Base-by-base conservation (phyloP, 2,888 invertebrate genomes). In the Polydrusus tereticollis region DNA sequence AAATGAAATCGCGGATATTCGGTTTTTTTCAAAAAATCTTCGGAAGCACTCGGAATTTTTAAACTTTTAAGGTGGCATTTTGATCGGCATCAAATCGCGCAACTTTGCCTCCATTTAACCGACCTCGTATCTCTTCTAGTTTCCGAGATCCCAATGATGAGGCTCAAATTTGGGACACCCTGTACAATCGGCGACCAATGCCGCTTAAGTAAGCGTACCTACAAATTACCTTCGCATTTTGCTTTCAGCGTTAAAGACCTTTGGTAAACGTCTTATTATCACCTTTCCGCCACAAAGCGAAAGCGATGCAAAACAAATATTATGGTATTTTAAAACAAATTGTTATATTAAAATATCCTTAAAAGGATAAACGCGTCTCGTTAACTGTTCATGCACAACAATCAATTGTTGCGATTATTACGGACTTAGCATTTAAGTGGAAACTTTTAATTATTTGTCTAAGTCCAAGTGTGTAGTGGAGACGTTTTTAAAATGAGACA, bases 331-430 rank as follows among this genome's bases (percentile, higher is more conserved):
- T 45, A 62, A 41, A 45, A 63, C 47, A 63, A 63, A 63, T 63
- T 63, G 62, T 18, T 12, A 50, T 63, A 63, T 63, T 63, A 63
- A 50, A 63, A 50, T 63, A 29, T 36, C 63, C 63, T 23, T 63
- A 38, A 50, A 63, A 36, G 63, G 63, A 33, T 63, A 33, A 41
- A 41, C 18, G 43, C 20, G 47, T 33, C 47, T 21, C 14, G 47
- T 50, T 63, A 50, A 63, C 63, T 63, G 50, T 38, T 36, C 63
- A 50, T 63, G 10, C 63, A 38, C 8, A 36, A 23, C 63, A 14
- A 33, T 23, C 36, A 63, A 63, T 36, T 47, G 18, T 63, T 16
- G 36, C 5, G 10, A 23, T 43, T 45, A 45, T 63, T 63, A 50
- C 50, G 33, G 50, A 36, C 20, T 63, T 63, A 63, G 38, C 60